Evolutionary conservation across 2,888 invertebrate species (phyloP), one percentile per base, ranked within the genome.

Genomic region (Dolichopus griseipennis): DNA sequence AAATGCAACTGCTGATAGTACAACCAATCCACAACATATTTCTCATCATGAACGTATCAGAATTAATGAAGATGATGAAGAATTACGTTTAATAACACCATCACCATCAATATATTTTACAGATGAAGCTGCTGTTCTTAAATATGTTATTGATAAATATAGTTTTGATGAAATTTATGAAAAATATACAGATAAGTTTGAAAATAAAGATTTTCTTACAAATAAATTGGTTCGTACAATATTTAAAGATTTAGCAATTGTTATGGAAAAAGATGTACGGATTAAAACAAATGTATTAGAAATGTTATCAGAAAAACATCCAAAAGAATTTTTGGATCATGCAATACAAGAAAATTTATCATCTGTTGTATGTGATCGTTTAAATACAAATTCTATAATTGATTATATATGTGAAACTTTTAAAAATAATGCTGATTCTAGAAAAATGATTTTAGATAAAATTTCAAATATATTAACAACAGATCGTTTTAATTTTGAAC

Each of bases 321-420:
- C 81, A 8, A 78, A 78, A 67, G 80, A 81, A 41, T 81, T 81
- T 68, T 73, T 81, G 65, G 78, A 81, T 68, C 78, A 80, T 72
- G 80, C 81, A 0, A 74, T 81, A 8, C 79, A 79, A 70, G 82
- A 81, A 69, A 81, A 81, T 73, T 74, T 79, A 8, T 78, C 78
- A 0, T 76, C 78, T 2, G 77, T 76, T n/a, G 80, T 81, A n/a
- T 81, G 81, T 67, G 80, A 81, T 70, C 77, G 78, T 9, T 74
- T 81, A n/a, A 79, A 79, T 72, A 74, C 75, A 63, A 76, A 75
- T 72, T 77, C 79, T 0, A 76, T 81, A 63, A 73, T 81, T 66
- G 79, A 81, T 61, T 81, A 77, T 68, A 73, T 81, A 8, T 78
- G 76, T 43, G 79, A 76, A 70, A 80, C 81, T 72, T 77, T 79